Base-by-base conservation (phyloP, 1,140 invertebrate genomes). In the Geopemphigus sp. region DNA sequence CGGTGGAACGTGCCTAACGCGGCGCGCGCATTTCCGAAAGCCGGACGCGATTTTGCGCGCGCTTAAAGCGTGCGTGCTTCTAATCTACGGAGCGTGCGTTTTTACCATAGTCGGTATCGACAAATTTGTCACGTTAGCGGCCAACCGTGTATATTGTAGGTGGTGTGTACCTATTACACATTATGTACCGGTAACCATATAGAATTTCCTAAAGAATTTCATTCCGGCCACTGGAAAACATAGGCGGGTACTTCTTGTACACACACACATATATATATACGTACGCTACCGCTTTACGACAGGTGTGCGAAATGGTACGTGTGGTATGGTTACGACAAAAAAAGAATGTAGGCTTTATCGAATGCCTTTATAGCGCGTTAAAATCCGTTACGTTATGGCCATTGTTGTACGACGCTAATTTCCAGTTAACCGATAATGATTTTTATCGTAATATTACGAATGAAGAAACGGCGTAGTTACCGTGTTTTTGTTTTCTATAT, bases 391-490 rank as follows among this genome's bases (percentile, higher is more conserved):
- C 32, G 45, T 47, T 78, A 61, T 47, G 39, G 57, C 39, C 15
- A 78, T 78, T 78, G 74, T 78, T 61, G 63, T 63, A 61, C 57
- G 45, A 26, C 54, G 26, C 50, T 39, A 57, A 50, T 78, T 76
- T 59, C 32, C 72, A 76, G 72, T 76, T 24, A 76, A 59, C 54
- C 39, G 56, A 78, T 78, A 78, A 50, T 78, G 29, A 78, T 63
- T 61, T 78, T 76, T 61, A 45, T 76, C 73, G 24, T 39, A 39
- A 39, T 39, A 39, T 78, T 57, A 39, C 32, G 8, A 8, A 39
- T 39, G 32, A 39, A 39, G 32, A 39, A 39, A 39, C 32, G 32
- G 8, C 32, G 3, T 8, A 8, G 32, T 3, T 50, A 26, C 22
- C 26, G 26, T n/a, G n/a, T n/a, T n/a, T n/a, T n/a, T n/a, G n/a